These are phyloP conservation scores for Acleris emargana DNA, from an alignment of 2,888 invertebrate genomes.

Conservation along the genomic window DNA sequence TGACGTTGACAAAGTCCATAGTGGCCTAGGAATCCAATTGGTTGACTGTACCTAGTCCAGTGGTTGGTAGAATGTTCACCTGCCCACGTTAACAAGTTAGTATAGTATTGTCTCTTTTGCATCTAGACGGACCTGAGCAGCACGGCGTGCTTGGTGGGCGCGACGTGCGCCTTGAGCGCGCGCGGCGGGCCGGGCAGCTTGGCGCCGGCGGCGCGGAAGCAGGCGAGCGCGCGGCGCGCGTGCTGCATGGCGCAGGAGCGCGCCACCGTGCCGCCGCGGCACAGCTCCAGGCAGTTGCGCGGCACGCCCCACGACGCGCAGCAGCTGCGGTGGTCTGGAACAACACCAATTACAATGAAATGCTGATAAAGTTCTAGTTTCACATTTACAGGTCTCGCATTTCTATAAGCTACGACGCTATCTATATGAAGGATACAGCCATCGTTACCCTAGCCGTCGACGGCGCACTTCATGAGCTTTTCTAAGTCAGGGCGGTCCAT, in stretches of 20 bases:
- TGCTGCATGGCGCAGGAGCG: slow-evolving; percentile 89
- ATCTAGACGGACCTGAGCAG: slow-evolving; percentile 59
- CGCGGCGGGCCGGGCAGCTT: slow-evolving; percentile 91
- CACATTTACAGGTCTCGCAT: too few relatives aligned
- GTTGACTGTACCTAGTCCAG: too few relatives aligned
- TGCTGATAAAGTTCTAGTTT: too few relatives aligned
- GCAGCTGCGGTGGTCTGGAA: slow-evolving; percentile 91
- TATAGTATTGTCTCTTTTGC: too few relatives aligned
- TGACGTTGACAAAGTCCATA: too few relatives aligned
- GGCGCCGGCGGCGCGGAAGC: slow-evolving; percentile 91
- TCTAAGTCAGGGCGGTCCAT: slow-evolving; percentile 92
- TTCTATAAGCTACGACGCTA: too few relatives aligned
- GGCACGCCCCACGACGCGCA: slow-evolving; percentile 92
- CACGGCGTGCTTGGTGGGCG: slow-evolving; percentile 71
- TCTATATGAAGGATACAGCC: neutral
- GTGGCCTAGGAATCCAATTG: too few relatives aligned
- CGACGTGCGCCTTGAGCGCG: slow-evolving; percentile 64
- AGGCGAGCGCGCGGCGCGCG: slow-evolving; percentile 89
- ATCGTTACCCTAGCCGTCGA: slow-evolving; percentile 86
- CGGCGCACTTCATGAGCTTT: slow-evolving; percentile 93
- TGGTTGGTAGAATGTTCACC: neutral
- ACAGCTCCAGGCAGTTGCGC: slow-evolving; percentile 92
- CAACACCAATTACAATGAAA: neutral
- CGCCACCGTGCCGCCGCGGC: slow-evolving; percentile 89
- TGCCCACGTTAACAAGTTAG: too few relatives aligned